Conservation (phyloP, 1,140 invertebrate species). For the Spodoptera frugiperda region DNA sequence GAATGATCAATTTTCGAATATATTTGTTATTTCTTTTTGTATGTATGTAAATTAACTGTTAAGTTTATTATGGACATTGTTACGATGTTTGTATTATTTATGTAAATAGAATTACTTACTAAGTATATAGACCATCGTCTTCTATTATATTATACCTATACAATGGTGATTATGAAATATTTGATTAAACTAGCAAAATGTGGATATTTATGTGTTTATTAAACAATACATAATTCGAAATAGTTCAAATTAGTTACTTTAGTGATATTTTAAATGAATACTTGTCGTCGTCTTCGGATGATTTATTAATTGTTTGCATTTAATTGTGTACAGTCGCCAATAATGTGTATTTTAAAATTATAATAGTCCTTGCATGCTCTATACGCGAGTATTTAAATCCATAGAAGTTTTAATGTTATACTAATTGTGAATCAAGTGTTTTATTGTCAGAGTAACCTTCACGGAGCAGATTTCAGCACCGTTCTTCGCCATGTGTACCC, state of each 20-base stretch:
- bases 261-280: conserved; percentile 66
- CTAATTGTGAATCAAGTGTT: conserved; percentile 30
- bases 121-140: conserved; percentile 76
- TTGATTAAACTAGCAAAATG: conserved; percentile 70
- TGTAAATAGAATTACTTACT: conserved; percentile 78
- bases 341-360: conserved; percentile 30
- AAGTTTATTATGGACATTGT: conserved; percentile 83
- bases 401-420: conserved; percentile 26
- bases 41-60: conserved; percentile 81
- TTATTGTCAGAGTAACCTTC: conserved; percentile 22
- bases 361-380: conserved; percentile 26
- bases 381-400: conserved; percentile 4
- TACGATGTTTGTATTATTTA: conserved; percentile 84
- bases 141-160: conserved; percentile 59
- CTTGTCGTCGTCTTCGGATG: conserved; percentile 61
- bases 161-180: conserved; percentile 69
- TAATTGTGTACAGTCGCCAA: conserved; percentile 49
- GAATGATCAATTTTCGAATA: conserved; percentile 35
- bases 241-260: conserved; percentile 82
- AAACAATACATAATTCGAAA: conserved; percentile 69
- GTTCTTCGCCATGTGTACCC: no score
- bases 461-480: no score
- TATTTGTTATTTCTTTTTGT: conserved; percentile 81
- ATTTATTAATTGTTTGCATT: conserved; percentile 55
- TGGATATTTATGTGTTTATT: conserved; percentile 65